A percentile compares a stretch with the other conserved stretches of the same genome.
Evolutionary conservation across 2,888 invertebrate genomes (phyloP).

Genomic region (Ennomos erosarius): DNA sequence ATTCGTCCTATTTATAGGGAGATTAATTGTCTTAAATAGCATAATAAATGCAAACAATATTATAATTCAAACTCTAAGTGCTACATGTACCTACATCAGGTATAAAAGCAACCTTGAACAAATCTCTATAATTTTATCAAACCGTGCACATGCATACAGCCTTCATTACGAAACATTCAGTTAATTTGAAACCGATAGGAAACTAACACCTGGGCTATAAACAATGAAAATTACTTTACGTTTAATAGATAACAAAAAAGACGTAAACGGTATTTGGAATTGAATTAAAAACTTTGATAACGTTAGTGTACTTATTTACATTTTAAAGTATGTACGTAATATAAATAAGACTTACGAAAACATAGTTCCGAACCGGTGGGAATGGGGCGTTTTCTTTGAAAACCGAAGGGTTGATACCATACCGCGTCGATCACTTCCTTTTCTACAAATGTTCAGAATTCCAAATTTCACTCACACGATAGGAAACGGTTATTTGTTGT

Average conservation of each 20-base stretch:
- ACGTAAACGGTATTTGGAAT: conserved; percentile 14
- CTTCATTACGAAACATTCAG: conserved; percentile 8
- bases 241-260: conserved; percentile 14
- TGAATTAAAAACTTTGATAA: conserved; percentile 27
- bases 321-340: conserved; percentile 9
- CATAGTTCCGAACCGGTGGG: conserved; percentile 33
- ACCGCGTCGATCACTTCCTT: conserved; percentile 19
- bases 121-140: conserved; percentile 8
- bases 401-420: conserved; percentile 24
- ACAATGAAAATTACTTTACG: conserved; percentile 23
- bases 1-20: too few species aligned
- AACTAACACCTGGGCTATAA: conserved; percentile 22
- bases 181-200: conserved; percentile 10
- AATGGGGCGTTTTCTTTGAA: conserved; percentile 11
- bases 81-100: not conserved
- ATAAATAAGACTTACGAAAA: conserved; percentile 36
- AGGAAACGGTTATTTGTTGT: conserved; percentile 8
- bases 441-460: conserved; percentile 11
- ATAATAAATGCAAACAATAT: too few species aligned
- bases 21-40: too few species aligned
- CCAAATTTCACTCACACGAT: conserved; percentile 32
- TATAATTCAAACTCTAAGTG: too few species aligned
- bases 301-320: conserved; percentile 1
- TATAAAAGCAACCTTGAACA: conserved; percentile 3
- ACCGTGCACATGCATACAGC: conserved; percentile 2